Base-by-base conservation (phyloP, 2,888 invertebrate species). In the Melieria picta region DNA sequence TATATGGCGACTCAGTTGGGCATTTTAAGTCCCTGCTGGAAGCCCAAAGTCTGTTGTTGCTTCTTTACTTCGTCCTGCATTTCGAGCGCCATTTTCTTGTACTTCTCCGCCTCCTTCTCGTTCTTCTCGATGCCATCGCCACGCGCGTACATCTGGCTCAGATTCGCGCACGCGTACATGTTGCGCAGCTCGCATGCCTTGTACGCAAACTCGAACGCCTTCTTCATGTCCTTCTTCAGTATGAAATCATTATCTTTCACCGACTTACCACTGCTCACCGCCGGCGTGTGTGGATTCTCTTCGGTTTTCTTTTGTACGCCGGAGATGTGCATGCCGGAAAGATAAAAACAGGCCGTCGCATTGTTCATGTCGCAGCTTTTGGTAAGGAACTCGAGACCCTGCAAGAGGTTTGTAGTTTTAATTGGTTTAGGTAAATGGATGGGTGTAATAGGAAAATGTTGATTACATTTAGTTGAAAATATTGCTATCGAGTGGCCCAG, bases 161-260 rank as follows among this genome's bases (percentile, higher is more conserved):
- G 88, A 88, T 98, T 98, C 0, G 93, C 93, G 88, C 99, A 99
- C 0, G 95, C 94, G 82, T 93, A 93, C 84, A 95, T 91, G 82
- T 96, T 93, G 0, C 93, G 94, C 0, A 92, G 86, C 74, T 96
- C 93, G 84, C 98, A 99, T 0, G 93, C 94, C 84, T 91, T 93
- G 71, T 90, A 87, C 0, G 95, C 93, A 80, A 91, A 93, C 52
- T 91, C 88, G 84, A 95, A 94, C 0, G 97, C 96, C 85, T 94
- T 92, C 56, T 88, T 89, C 89, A 91, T 91, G 81, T 96, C 91
- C 75, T 91, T 90, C 64, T 88, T 88, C 43, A 92, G 88, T 68
- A 90, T 83, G 78, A 83, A 91, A 0, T 91, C 90, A 5, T 78
- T 76, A 7, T 82, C 84, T 69, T 82, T 82, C 3, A 67, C 43